Conservation (phyloP, 1,140 invertebrate genomes). For the Pachyrhynchus sulphureomaculatus region DNA sequence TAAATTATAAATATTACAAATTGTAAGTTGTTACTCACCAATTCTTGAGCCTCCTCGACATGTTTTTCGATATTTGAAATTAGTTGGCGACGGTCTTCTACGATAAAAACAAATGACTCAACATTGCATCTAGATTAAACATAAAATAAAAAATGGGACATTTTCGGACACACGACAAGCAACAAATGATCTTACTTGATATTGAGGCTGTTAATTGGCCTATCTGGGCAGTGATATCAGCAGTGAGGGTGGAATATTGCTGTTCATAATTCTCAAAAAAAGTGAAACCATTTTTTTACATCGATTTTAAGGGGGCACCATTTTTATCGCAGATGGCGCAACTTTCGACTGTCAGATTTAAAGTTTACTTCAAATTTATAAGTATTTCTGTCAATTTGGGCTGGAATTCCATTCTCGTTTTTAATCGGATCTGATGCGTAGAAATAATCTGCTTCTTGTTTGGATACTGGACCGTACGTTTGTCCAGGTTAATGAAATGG, state of each 20-base stretch:
- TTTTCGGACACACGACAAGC: slow-evolving; percentile 12
- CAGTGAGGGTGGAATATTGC: slow-evolving; percentile 78
- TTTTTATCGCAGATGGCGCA: neutral
- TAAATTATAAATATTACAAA: neutral
- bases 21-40: slow-evolving; percentile 60
- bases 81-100: slow-evolving; percentile 63
- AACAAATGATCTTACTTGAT: slow-evolving; percentile 47
- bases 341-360: neutral
- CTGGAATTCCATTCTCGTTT: too few relatives aligned
- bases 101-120: slow-evolving; percentile 42
- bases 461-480: too few relatives aligned
- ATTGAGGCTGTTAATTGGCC: slow-evolving; percentile 62
- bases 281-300: slow-evolving; percentile 63
- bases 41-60: slow-evolving; percentile 82
- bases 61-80: slow-evolving; percentile 73
- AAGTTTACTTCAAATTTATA: neutral
- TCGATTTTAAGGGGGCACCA: neutral
- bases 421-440: neutral
- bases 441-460: neutral
- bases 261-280: slow-evolving; percentile 82
- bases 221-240: slow-evolving; percentile 81
- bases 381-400: neutral
- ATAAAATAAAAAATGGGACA: slow-evolving; percentile 6
- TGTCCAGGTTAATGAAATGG: too few relatives aligned
- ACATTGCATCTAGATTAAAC: slow-evolving; percentile 1